These are phyloP conservation scores for Coccyzus lansbergi DNA, from an alignment of 2,797 vertebrate genomes.

Conservation along the genomic window DNA sequence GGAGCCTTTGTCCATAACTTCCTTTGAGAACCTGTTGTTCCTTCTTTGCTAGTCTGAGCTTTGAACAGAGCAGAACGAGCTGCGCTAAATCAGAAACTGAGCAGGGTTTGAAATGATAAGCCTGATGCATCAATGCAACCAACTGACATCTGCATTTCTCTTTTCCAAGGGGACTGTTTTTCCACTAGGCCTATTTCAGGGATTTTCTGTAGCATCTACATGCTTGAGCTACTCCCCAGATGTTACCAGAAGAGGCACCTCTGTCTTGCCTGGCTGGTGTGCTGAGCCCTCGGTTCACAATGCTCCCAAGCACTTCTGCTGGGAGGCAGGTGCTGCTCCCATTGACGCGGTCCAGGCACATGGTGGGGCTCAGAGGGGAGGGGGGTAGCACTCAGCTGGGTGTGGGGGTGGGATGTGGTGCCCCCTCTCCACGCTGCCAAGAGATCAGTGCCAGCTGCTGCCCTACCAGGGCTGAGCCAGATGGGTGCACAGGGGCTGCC, in stretches of 20 bases:
- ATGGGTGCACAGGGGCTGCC: not conserved
- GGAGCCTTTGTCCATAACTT: conserved; percentile 6
- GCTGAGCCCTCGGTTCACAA: accelerated
- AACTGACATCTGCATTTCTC: not conserved
- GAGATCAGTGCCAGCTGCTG: accelerated
- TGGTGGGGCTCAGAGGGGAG: accelerated
- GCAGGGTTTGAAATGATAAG: not conserved
- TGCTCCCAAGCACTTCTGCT: not conserved
- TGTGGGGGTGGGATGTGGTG: accelerated
- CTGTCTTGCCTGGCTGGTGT: accelerated
- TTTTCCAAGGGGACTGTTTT: not conserved
- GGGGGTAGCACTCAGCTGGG: not conserved
- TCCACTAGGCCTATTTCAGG: not conserved
- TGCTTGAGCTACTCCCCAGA: not conserved
- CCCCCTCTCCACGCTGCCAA: accelerated
- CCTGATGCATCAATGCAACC: not conserved
- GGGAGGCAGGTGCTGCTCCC: not conserved
- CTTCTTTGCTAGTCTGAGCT: not conserved
- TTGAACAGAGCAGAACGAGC: not conserved
- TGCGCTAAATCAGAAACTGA: not conserved
- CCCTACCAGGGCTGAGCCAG: not conserved
- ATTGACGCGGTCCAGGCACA: accelerated
- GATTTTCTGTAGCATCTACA: not conserved
- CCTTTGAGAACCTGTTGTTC: not conserved
- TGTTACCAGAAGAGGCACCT: not conserved